Conservation (phyloP, 2,113 vertebrate genomes). For the Hippocampus abdominalis region DNA sequence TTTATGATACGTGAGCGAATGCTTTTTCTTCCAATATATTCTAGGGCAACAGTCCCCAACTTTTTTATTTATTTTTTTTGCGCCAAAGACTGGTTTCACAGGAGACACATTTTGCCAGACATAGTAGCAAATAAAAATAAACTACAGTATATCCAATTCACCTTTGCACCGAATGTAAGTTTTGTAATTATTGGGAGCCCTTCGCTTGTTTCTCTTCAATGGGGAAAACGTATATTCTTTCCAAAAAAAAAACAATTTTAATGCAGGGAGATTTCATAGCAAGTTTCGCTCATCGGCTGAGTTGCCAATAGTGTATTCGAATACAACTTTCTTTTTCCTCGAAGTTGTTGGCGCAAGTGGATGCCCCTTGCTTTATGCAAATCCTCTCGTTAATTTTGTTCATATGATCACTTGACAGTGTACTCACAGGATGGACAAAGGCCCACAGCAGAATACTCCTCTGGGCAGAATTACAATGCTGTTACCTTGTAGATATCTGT, state of each 20-base stretch:
- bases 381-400: neutral
- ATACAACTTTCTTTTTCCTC: no score
- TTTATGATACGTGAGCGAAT: conserved; percentile 8
- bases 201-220: neutral
- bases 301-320: no score
- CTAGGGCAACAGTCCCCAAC: neutral
- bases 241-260: neutral
- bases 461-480: conserved; percentile 68
- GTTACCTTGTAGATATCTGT: conserved; percentile 76
- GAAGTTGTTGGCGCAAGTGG: neutral
- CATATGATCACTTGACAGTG: conserved; percentile 4
- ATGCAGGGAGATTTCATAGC: neutral
- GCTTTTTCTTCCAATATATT: conserved; percentile 21
- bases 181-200: neutral
- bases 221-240: neutral
- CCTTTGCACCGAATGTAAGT: neutral
- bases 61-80: neutral
- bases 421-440: conserved; percentile 74
- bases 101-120: neutral
- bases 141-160: neutral
- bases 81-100: neutral
- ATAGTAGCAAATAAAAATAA: neutral
- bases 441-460: conserved; percentile 67
- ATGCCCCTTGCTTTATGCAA: neutral
- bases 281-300: neutral